A percentile compares a stretch with the other conserved stretches of the same genome.
Evolutionary conservation across 2,113 vertebrate species (phyloP).

Genomic region (Phoxinus phoxinus): DNA sequence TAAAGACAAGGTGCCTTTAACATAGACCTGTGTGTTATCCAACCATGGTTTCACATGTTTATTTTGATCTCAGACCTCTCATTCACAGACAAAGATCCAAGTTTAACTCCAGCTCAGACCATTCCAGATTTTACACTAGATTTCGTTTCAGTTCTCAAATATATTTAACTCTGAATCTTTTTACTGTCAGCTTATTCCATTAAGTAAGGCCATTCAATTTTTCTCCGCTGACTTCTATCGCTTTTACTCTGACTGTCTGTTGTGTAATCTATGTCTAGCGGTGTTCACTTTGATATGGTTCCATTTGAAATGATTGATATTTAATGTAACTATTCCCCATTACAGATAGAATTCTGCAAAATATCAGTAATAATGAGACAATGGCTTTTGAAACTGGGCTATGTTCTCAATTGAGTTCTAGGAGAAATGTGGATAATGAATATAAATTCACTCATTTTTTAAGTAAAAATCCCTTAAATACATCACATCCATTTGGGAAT

Average conservation of each 20-base stretch:
- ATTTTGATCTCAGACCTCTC: neutral
- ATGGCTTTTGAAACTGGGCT: constrained; percentile 19
- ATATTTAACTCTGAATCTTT: constrained; percentile 21
- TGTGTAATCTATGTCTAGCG: constrained; percentile 15
- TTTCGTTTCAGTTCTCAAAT: neutral
- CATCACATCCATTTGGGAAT: neutral
- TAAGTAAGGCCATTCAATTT: constrained; percentile 2
- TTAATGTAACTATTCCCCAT: constrained; percentile 21
- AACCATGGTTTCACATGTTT: neutral
- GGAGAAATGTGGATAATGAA: constrained; percentile 12
- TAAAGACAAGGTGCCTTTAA: no score
- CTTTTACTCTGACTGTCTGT: constrained; percentile 3
- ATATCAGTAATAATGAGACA: constrained; percentile 22
- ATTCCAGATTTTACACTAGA: neutral
- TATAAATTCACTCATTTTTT: constrained; percentile 8
- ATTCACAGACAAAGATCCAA: neutral
- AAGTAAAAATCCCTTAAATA: neutral
- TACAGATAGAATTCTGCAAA: neutral
- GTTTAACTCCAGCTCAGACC: neutral
- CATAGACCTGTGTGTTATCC: no score
- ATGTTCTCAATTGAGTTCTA: neutral
- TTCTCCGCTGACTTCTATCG: constrained; percentile 19
- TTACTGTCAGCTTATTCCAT: constrained; percentile 7
- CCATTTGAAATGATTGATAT: constrained; percentile 20
- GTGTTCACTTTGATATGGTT: constrained; percentile 1